Evolutionary conservation across 2,113 vertebrate genomes (phyloP).

Genomic region (Speoplatyrhinus poulsoni): DNA sequence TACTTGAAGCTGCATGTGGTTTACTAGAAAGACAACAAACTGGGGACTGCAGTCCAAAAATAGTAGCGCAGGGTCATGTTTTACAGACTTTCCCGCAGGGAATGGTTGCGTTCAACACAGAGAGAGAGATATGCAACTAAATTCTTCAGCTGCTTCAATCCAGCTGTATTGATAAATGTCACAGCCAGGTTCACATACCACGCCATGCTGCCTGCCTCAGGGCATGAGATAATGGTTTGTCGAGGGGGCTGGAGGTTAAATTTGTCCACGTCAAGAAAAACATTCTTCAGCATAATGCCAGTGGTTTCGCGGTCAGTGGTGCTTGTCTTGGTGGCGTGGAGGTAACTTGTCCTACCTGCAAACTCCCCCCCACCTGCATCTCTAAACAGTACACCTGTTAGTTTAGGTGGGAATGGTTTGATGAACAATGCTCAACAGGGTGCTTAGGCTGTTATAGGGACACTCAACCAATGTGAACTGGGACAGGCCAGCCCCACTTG

Average conservation of each 20-base stretch:
- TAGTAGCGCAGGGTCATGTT: conserved; percentile 62
- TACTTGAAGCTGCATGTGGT: conserved; percentile 46
- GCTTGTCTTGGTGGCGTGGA: too few relatives aligned
- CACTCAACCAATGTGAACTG: too few relatives aligned
- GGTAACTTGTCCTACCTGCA: too few relatives aligned
- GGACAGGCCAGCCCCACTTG: too few relatives aligned
- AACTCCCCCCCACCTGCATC: too few relatives aligned
- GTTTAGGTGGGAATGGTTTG: background rate
- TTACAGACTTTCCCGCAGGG: conserved; percentile 42
- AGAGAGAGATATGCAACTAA: conserved; percentile 57
- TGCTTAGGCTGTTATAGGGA: too few relatives aligned
- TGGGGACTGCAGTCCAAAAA: conserved; percentile 52
- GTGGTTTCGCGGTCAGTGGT: too few relatives aligned
- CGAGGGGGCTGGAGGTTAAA: background rate
- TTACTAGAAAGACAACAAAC: conserved; percentile 44
- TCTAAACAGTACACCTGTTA: background rate
- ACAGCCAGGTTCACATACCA: conserved; percentile 6
- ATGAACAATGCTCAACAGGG: too few relatives aligned
- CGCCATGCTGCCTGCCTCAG: conserved; percentile 12
- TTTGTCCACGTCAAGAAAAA: background rate
- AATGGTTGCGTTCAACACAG: conserved; percentile 30
- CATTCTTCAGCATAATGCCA: too few relatives aligned
- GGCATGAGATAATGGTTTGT: background rate
- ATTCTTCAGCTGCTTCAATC: conserved; percentile 40
- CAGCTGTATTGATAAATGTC: conserved; percentile 9